Evolutionary conservation across 2,797 vertebrate genomes (phyloP).

Genomic region (Pyrocephalus nanus): DNA sequence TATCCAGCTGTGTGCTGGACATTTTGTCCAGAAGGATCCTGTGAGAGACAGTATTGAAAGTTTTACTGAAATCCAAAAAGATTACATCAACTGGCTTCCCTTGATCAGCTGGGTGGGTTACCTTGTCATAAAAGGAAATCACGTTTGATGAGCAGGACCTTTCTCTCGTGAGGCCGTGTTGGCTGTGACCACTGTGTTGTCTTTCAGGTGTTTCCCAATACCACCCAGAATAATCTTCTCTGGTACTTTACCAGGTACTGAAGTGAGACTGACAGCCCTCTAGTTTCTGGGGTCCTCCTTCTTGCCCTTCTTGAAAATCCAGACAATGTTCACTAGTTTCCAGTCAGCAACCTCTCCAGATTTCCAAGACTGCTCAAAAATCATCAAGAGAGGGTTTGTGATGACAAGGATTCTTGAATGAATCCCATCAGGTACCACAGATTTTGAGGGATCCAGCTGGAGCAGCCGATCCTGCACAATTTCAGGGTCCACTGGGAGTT

Average conservation of each 20-base stretch:
- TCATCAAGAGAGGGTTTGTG: not conserved
- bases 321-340: not conserved
- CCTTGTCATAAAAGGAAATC: not conserved
- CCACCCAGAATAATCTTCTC: not conserved
- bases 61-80: not conserved
- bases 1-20: not conserved
- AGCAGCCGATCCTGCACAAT: not conserved
- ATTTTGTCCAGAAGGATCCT: not conserved
- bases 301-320: not conserved
- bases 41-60: not conserved
- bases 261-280: not conserved
- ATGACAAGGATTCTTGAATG: not conserved
- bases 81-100: not conserved
- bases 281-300: not conserved
- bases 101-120: not conserved
- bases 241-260: not conserved
- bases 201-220: not conserved
- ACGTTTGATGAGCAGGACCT: not conserved
- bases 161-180: not conserved
- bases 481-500: not conserved
- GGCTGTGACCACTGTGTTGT: not conserved
- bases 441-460: not conserved
- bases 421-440: not conserved
- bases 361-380: not conserved
- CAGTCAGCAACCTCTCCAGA: not conserved